Base-by-base conservation (phyloP, 2,888 invertebrate genomes). In the Pycnomerus fuliginosus region DNA sequence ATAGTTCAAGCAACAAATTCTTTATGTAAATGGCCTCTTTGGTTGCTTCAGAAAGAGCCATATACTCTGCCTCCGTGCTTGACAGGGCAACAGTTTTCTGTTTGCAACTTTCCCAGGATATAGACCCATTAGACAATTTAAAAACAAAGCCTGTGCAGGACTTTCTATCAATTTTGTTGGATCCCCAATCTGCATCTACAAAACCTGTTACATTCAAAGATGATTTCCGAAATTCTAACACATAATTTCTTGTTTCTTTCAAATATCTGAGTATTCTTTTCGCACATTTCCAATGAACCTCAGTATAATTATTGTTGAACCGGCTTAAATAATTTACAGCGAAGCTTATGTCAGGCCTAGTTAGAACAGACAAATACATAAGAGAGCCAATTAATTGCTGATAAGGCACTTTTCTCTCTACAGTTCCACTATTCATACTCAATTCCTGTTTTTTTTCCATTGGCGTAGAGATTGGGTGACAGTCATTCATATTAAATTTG, bases 141-240 rank as follows among this genome's bases (percentile, higher is more conserved):
- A 61, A 63, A 48, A 38, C 49, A 41, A 43, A 61, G 1, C 60
- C 64, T 10, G 60, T 62, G 45, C 56, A 65, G 13, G 71, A 74
- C 62, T 67, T 72, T 64, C 71, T 66, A 35, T 54, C 47, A 4
- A 10, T 25, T 17, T 3, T 17, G 38, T 49, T 30, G 15, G 28
- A 29, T 11, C 34, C 56, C 52, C 55, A 61, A 43, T 55, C 56
- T 12, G 56, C 51, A 39, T 59, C 60, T 11, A 48, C 52, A 48
- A 36, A 59, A 16, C 55, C 53, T 35, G 35, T 11, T n/a, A n/a
- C n/a, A n/a, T n/a, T n/a, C 24, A 59, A 31, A 20, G 41, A 16
- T 28, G 41, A 25, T 3, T 45, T 50, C 28, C 3, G 14, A 47
- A 46, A 58, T 29, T 33, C 43, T 31, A 53, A 38, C 27, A 47